Conservation (phyloP, 1,140 invertebrate species). For the Lasioglossum baleicum region DNA sequence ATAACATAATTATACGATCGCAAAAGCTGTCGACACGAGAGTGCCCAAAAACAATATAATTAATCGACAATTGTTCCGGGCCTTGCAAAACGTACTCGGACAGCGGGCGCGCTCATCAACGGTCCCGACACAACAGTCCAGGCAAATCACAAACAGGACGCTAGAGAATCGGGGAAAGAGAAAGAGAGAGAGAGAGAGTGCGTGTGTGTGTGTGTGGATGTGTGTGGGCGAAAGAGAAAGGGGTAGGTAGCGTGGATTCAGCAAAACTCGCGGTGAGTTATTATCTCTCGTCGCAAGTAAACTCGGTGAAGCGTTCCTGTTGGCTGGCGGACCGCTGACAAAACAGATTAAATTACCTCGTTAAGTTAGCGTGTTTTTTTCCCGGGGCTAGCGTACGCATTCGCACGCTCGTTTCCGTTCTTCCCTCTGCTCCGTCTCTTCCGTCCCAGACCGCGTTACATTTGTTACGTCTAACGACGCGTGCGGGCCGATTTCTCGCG, state of each 20-base stretch:
- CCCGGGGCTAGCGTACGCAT: conserved; percentile 2
- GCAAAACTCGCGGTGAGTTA: conserved; percentile 47
- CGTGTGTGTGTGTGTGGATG: too few species aligned
- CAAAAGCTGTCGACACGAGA: not conserved
- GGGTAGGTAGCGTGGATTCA: conserved; percentile 23
- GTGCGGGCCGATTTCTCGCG: conserved; percentile 8
- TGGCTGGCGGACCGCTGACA: conserved; percentile 31
- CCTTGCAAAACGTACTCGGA: not conserved
- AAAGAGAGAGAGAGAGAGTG: not conserved
- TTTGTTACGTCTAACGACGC: conserved; percentile 33
- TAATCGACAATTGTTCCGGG: conserved; percentile 1
- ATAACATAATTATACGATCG: not conserved
- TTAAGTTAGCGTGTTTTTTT: conserved; percentile 46
- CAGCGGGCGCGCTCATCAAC: not conserved
- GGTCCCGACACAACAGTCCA: not conserved
- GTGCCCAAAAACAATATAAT: conserved; percentile 10
- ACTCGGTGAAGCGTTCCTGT: conserved; percentile 19
- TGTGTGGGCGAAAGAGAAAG: not conserved
- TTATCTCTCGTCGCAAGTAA: conserved; percentile 46
- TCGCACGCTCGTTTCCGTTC: conserved; percentile 32
- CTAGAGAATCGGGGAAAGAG: not conserved
- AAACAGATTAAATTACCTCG: conserved; percentile 55
- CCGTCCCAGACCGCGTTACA: conserved; percentile 8
- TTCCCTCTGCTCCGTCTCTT: not conserved
- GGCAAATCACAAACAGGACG: conserved; percentile 2